A percentile compares a stretch with the other conserved stretches of the same genome.
Evolutionary conservation across 1,140 invertebrate genomes (phyloP).

Genomic region (Yoshiicerus persimilis): DNA sequence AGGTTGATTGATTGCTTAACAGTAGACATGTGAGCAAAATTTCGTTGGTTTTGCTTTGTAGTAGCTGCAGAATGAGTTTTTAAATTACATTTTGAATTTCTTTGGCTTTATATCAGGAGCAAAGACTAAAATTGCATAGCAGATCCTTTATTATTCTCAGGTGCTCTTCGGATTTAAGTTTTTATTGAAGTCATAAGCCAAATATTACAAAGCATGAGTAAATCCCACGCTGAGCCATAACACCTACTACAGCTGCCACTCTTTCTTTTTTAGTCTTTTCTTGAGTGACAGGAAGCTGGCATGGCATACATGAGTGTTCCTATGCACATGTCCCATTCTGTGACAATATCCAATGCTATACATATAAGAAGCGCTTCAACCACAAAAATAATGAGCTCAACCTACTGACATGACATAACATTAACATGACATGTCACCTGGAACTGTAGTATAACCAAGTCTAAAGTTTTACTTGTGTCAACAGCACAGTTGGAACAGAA

Average conservation of each 20-base stretch:
- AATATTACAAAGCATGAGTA: background rate
- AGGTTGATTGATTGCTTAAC: background rate
- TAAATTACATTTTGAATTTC: background rate
- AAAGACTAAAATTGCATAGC: background rate
- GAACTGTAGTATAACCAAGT: background rate
- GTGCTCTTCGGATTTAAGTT: conserved; percentile 8
- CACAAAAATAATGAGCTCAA: background rate
- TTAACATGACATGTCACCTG: background rate
- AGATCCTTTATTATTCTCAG: background rate
- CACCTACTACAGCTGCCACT: background rate
- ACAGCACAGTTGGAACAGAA: background rate
- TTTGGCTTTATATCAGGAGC: background rate
- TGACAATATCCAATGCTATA: background rate
- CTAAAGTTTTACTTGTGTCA: background rate
- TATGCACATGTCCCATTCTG: background rate
- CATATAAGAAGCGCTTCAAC: background rate
- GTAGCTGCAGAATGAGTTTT: background rate
- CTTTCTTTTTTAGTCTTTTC: background rate
- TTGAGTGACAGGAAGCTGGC: conserved; percentile 5
- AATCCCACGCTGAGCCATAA: background rate
- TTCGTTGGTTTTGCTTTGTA: background rate
- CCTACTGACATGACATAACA: background rate
- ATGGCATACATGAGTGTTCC: background rate
- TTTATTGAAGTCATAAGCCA: background rate
- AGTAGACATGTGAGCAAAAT: background rate